Conservation (phyloP, 2,888 invertebrate genomes). For the Phania funesta region DNA sequence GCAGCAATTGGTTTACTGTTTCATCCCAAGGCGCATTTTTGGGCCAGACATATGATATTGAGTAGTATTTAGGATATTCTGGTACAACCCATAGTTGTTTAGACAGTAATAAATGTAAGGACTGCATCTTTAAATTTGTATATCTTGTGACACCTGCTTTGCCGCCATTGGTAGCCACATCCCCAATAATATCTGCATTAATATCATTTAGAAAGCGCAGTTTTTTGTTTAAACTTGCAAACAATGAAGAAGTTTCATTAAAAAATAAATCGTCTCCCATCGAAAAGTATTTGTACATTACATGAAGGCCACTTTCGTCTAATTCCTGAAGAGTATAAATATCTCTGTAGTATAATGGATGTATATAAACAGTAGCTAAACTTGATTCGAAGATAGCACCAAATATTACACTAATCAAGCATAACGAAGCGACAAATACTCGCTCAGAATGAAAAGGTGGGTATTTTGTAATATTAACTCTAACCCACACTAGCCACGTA, state of each 20-base stretch:
- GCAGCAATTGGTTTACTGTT: conserved; percentile 76
- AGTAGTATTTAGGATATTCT: conserved; percentile 80
- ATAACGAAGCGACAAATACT: conserved; percentile 77
- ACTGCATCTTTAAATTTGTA: conserved; percentile 75
- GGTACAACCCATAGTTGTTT: conserved; percentile 76
- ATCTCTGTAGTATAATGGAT: conserved; percentile 79
- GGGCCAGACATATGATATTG: conserved; percentile 78
- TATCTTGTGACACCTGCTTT: conserved; percentile 77
- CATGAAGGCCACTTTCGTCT: conserved; percentile 76
- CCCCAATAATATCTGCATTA: conserved; percentile 72
- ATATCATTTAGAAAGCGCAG: conserved; percentile 71
- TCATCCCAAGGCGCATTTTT: conserved; percentile 77
- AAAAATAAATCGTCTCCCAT: conserved; percentile 80
- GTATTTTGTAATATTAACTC: conserved; percentile 75
- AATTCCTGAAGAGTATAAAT: conserved; percentile 79
- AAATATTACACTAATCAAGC: conserved; percentile 79
- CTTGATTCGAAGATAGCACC: conserved; percentile 80
- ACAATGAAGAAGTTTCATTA: conserved; percentile 77
- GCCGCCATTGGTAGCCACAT: conserved; percentile 72
- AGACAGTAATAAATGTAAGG: conserved; percentile 71
- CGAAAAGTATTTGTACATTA: conserved; percentile 78
- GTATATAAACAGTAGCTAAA: conserved; percentile 79
- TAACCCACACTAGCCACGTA: conserved; percentile 79
- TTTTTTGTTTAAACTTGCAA: conserved; percentile 76
- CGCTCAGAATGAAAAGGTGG: conserved; percentile 78